A percentile compares a stretch with the other conserved stretches of the same genome.
Evolutionary conservation across 1,140 invertebrate genomes (phyloP).

Genomic region (Onthophagus taurus): DNA sequence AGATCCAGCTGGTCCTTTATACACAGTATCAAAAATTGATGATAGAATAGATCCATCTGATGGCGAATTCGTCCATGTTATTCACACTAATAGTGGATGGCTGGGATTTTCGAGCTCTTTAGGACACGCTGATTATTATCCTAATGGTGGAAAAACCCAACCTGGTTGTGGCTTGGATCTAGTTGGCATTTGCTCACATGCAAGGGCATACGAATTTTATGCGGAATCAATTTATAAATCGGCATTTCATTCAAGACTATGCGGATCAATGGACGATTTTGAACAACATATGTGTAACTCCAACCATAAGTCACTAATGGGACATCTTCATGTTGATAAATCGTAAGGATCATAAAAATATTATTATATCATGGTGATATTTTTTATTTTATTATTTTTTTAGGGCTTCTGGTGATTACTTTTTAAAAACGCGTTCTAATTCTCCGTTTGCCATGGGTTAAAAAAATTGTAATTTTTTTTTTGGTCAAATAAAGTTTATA

Average conservation of each 20-base stretch:
- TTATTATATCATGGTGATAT: neutral
- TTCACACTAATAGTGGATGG: conserved; percentile 41
- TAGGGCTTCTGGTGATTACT: neutral
- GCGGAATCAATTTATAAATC: conserved; percentile 45
- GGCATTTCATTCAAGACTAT: conserved; percentile 42
- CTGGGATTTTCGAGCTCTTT: conserved; percentile 50
- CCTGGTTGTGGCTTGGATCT: conserved; percentile 52
- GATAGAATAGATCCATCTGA: conserved; percentile 51
- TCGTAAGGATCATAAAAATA: conserved; percentile 15
- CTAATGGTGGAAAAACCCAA: conserved; percentile 56
- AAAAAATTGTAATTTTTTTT: too few relatives aligned
- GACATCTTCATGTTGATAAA: conserved; percentile 41
- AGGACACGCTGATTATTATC: conserved; percentile 63
- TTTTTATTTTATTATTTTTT: neutral
- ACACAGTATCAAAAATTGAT: conserved; percentile 37
- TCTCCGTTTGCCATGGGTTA: neutral
- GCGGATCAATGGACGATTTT: conserved; percentile 45
- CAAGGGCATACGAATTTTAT: conserved; percentile 48
- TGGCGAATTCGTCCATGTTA: conserved; percentile 50
- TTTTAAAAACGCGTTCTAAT: neutral
- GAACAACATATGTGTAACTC: conserved; percentile 43
- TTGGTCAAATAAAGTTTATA: too few relatives aligned
- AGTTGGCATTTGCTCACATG: conserved; percentile 44
- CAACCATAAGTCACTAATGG: conserved; percentile 43
- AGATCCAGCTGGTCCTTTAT: conserved; percentile 48